Evolutionary conservation across 2,888 invertebrate species (phyloP), one percentile per base, ranked within the genome.

Genomic region (Meandrusa payeni): DNA sequence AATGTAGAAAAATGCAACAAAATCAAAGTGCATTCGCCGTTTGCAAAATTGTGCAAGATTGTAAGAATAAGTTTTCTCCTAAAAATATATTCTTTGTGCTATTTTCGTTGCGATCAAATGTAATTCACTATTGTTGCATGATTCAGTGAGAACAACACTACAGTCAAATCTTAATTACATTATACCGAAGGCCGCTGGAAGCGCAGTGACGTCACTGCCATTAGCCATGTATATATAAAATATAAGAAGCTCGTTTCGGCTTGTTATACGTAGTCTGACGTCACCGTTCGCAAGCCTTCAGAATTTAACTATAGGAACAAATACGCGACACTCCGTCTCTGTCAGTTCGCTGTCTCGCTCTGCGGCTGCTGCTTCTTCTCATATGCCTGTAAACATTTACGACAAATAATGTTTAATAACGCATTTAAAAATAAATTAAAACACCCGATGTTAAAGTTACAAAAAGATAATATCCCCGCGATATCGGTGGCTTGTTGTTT

Each of bases 381-480:
- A 52, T 79, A 86, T 2, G 78, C 76, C 85, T 86, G 72, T n/a
- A 31, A 75, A 71, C 19, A 50, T n/a, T n/a, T n/a, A n/a, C n/a
- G n/a, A n/a, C n/a, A n/a, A n/a, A n/a, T n/a, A n/a, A n/a, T n/a
- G n/a, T n/a, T n/a, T n/a, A n/a, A n/a, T n/a, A n/a, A n/a, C n/a
- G n/a, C n/a, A n/a, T n/a, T n/a, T n/a, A 43, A 54, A 42, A 46
- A 27, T 15, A 15, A 15, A 15, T 15, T 3, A 15, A 15, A 15
- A 15, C n/a, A n/a, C n/a, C n/a, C n/a, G n/a, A n/a, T n/a, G n/a
- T n/a, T n/a, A n/a, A n/a, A n/a, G n/a, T n/a, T n/a, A n/a, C n/a
- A n/a, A n/a, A n/a, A n/a, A n/a, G n/a, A n/a, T n/a, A n/a, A n/a
- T n/a, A n/a, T n/a, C n/a, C n/a, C n/a, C n/a, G n/a, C n/a, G n/a